Evolutionary conservation across 2,888 invertebrate genomes (phyloP).

Genomic region (Loripinus fragilis): DNA sequence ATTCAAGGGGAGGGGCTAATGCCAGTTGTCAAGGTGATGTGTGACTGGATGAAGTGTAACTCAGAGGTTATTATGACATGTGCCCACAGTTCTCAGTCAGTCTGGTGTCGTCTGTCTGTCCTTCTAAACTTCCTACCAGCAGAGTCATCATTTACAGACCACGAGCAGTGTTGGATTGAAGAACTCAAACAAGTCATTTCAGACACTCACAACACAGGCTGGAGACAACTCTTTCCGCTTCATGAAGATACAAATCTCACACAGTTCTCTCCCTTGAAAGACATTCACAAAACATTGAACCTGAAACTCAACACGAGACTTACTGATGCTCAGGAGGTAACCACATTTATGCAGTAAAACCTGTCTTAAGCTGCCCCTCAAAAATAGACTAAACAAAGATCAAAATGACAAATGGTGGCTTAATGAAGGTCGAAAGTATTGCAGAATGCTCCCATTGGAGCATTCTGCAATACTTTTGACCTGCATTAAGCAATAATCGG

Average conservation of each 20-base stretch:
- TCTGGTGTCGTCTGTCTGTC: constrained; percentile 91
- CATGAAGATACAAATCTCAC: constrained; percentile 80
- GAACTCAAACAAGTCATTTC: constrained; percentile 63
- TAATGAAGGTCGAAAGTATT: no score
- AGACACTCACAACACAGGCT: constrained; percentile 54
- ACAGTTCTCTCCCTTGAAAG: constrained; percentile 77
- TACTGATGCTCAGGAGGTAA: constrained; percentile 78
- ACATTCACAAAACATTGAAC: constrained; percentile 73
- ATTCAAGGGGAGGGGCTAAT: constrained; percentile 84
- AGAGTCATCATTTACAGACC: constrained; percentile 83
- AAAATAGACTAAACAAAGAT: no score
- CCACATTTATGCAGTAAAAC: no score
- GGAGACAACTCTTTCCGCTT: constrained; percentile 77
- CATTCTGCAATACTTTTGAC: no score
- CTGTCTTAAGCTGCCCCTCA: no score
- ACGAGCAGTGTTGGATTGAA: constrained; percentile 73
- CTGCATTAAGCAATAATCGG: no score
- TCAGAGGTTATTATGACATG: constrained; percentile 87
- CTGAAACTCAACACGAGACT: constrained; percentile 71
- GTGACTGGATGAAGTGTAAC: constrained; percentile 93
- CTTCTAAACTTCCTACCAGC: constrained; percentile 92
- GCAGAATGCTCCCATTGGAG: no score
- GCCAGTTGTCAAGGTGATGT: constrained; percentile 89
- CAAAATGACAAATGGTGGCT: no score
- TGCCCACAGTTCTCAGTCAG: constrained; percentile 88